phyloP scores from a whole-genome alignment of 2,888 invertebrate genomes.

The Drosophila peninsularis region DNA sequence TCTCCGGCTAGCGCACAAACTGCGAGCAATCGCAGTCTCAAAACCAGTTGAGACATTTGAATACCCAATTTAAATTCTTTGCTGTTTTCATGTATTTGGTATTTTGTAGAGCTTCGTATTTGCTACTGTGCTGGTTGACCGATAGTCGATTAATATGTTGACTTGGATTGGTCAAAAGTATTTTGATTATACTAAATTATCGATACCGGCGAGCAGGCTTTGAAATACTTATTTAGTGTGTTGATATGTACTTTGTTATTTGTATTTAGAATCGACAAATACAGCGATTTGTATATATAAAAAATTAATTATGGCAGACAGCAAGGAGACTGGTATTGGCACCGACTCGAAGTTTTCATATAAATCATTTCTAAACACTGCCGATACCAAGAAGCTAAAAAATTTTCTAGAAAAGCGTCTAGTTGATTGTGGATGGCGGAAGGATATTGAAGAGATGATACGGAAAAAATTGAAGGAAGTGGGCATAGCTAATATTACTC shows the following conservation, averaged over 20 bases:
- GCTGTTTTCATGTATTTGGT: not conserved
- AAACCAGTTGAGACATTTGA: too few species aligned
- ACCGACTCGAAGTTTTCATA: constrained; percentile 62
- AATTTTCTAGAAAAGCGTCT: constrained; percentile 91
- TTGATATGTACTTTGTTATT: not conserved
- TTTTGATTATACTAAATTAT: not conserved
- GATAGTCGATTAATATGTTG: not conserved
- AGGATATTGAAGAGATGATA: constrained; percentile 94
- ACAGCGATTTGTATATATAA: not conserved
- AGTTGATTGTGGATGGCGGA: constrained; percentile 97
- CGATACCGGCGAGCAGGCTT: constrained; percentile 18
- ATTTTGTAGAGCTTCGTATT: not conserved
- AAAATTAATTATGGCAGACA: constrained; percentile 42
- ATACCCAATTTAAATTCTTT: not conserved
- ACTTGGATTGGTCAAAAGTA: constrained; percentile 3
- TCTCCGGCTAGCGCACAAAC: not conserved
- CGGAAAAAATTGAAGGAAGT: constrained; percentile 94
- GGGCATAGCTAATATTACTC: constrained; percentile 86
- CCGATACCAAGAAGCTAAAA: constrained; percentile 86
- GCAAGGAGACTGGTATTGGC: constrained; percentile 51
- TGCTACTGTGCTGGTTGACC: not conserved
- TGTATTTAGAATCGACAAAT: not conserved
- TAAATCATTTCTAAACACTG: constrained; percentile 25
- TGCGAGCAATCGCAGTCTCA: not conserved
- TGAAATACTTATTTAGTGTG: constrained; percentile 6